Evolutionary conservation across 2,113 vertebrate species (phyloP).

Genomic region (Lophius piscatorius): DNA sequence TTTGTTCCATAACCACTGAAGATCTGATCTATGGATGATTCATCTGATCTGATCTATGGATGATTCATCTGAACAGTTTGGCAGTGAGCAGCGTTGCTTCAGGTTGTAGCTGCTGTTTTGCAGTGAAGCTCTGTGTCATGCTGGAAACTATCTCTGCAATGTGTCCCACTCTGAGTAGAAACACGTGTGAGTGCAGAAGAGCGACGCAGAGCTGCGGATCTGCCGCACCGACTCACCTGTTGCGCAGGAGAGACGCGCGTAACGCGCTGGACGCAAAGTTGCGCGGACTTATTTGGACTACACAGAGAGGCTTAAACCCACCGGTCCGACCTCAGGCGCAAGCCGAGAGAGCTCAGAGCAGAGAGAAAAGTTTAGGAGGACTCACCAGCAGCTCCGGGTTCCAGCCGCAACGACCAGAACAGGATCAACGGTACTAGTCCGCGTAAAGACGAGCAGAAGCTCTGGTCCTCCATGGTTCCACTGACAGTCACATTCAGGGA

Average conservation of each 20-base stretch:
- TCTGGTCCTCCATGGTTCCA: slow-evolving; percentile 40
- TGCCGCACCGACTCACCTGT: slow-evolving; percentile 59
- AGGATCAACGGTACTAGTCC: slow-evolving; percentile 16
- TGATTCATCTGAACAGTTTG: too few relatives aligned
- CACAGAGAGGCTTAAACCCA: neutral
- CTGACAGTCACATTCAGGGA: slow-evolving; percentile 3
- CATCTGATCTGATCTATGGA: too few relatives aligned
- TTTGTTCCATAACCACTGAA: too few relatives aligned
- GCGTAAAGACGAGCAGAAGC: neutral
- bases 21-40: too few relatives aligned
- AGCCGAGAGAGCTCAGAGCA: neutral
- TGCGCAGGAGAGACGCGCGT: slow-evolving; percentile 36
- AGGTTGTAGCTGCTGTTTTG: too few relatives aligned
- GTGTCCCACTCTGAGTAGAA: too few relatives aligned
- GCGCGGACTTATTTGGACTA: neutral
- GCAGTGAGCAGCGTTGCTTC: too few relatives aligned
- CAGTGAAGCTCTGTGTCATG: too few relatives aligned
- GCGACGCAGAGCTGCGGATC: too few relatives aligned
- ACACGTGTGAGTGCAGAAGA: neutral
- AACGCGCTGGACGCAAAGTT: neutral
- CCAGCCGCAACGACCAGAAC: slow-evolving; percentile 24
- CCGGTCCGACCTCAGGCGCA: neutral
- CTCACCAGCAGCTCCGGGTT: slow-evolving; percentile 53
- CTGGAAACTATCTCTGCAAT: too few relatives aligned
- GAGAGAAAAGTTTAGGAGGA: neutral